A percentile compares a stretch with the other conserved stretches of the same genome.
These are phyloP conservation scores for Limnephilus lunatus DNA, from an alignment of 2,888 invertebrate species.

Conservation along the genomic window DNA sequence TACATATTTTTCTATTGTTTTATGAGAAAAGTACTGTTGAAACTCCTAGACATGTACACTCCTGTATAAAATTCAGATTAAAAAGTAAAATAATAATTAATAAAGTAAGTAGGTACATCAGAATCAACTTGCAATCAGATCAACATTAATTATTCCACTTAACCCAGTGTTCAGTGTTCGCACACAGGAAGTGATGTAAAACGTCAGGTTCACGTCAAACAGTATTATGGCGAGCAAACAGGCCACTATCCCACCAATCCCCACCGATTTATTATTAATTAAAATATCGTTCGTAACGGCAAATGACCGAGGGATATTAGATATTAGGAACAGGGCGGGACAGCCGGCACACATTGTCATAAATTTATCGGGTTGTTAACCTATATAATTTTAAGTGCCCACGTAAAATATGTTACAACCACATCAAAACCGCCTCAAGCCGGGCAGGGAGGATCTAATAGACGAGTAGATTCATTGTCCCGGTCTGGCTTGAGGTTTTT, in stretches of 20 bases:
- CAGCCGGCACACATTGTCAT: background rate
- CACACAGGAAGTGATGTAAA: background rate
- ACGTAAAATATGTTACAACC: background rate
- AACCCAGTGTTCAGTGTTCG: background rate
- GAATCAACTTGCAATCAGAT: background rate
- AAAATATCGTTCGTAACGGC: constrained; percentile 1
- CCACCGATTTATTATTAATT: background rate
- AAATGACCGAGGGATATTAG: background rate
- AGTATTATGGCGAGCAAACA: constrained; percentile 3
- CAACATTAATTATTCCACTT: background rate
- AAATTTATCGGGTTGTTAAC: background rate
- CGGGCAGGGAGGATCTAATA: no score
- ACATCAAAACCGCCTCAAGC: background rate
- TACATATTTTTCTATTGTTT: background rate
- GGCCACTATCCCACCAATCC: background rate
- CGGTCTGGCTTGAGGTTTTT: no score
- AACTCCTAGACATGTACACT: background rate
- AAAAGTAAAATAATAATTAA: background rate
- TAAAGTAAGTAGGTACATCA: background rate
- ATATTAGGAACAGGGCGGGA: background rate
- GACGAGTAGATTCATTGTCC: no score
- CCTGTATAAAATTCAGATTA: background rate
- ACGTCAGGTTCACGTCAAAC: constrained; percentile 9
- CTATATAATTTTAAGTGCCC: background rate
- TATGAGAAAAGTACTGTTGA: background rate